Evolutionary conservation across 2,113 vertebrate genomes (phyloP).

Genomic region (Ammodytes marinus): DNA sequence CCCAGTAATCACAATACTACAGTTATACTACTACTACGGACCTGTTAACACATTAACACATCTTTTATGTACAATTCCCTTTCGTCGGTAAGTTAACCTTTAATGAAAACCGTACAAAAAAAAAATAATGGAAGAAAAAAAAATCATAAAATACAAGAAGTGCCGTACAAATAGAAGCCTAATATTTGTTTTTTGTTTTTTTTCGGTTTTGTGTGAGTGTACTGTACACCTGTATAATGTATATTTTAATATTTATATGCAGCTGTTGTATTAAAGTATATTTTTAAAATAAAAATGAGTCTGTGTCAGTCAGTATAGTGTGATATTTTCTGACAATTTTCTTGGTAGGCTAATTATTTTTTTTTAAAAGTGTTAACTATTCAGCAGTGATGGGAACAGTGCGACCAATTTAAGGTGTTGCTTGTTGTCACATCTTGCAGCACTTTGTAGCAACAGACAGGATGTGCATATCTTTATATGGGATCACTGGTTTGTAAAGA

Average conservation of each 20-base stretch:
- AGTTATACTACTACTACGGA: constrained; percentile 60
- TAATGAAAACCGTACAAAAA: constrained; percentile 3
- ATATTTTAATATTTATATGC: constrained; percentile 88
- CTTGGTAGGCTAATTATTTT: not conserved
- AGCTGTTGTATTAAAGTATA: constrained; percentile 86
- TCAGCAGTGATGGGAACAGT: not conserved
- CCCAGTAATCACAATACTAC: constrained; percentile 60
- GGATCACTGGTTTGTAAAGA: too few species aligned
- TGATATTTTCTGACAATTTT: too few species aligned
- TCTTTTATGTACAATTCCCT: constrained; percentile 64
- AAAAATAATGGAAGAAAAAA: constrained; percentile 41
- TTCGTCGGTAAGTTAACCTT: constrained; percentile 74
- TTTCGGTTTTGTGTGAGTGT: constrained; percentile 81
- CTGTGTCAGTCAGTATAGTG: not conserved
- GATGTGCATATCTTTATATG: not conserved
- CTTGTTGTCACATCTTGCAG: not conserved
- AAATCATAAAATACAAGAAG: constrained; percentile 73
- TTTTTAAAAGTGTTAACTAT: not conserved
- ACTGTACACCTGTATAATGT: constrained; percentile 85
- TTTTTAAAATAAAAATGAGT: constrained; percentile 80
- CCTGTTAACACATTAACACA: constrained; percentile 73
- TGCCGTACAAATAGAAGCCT: constrained; percentile 85
- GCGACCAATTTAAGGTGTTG: constrained; percentile 11
- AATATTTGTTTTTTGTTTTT: constrained; percentile 74
- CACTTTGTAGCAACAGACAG: not conserved